phyloP scores from a whole-genome alignment of 2,113 vertebrate genomes.

The Columbina picui region DNA sequence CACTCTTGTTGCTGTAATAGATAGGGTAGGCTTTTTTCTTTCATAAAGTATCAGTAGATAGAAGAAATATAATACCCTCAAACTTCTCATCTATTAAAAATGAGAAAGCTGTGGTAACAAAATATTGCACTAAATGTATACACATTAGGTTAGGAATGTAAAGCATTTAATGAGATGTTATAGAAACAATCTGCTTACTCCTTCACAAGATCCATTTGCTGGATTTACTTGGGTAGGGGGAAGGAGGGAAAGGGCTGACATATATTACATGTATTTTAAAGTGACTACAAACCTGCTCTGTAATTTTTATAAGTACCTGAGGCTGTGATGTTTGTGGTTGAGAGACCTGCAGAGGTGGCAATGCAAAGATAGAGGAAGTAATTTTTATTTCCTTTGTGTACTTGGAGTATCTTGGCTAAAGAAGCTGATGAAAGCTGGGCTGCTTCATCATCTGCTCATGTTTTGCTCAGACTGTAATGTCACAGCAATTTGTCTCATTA shows the following conservation, averaged over 20 bases:
- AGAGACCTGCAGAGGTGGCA: not conserved
- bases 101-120: not conserved
- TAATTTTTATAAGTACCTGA: not conserved
- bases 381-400: not conserved
- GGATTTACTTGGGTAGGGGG: not conserved
- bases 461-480: not conserved
- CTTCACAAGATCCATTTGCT: not conserved
- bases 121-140: rapidly evolving
- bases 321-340: not conserved
- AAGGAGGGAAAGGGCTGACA: not conserved
- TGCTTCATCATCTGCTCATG: not conserved
- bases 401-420: not conserved
- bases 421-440: not conserved
- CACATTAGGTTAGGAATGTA: rapidly evolving
- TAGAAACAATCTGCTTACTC: not conserved
- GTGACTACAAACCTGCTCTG: not conserved
- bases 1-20: not conserved
- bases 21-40: not conserved
- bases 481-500: constrained; percentile 1
- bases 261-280: rapidly evolving
- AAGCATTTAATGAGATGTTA: not conserved
- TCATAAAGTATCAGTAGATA: not conserved
- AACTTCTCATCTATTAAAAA: not conserved
- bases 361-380: not conserved
- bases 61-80: rapidly evolving